Evolutionary conservation across 2,888 invertebrate genomes (phyloP).

Genomic region (Melanargia galathea): DNA sequence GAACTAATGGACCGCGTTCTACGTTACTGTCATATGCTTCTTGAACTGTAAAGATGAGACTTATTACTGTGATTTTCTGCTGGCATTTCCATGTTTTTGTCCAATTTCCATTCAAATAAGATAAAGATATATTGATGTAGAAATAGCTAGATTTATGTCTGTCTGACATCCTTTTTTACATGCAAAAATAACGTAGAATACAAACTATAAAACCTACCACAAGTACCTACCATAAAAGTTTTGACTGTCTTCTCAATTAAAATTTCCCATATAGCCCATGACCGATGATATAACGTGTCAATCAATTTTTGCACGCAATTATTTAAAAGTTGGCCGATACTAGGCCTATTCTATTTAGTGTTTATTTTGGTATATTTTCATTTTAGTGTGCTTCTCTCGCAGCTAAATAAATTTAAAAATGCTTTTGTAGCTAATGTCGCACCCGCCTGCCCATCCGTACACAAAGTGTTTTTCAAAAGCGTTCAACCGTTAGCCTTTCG

Average conservation of each 20-base stretch:
- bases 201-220: no score
- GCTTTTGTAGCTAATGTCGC: constrained; percentile 37
- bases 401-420: constrained; percentile 32
- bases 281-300: background rate
- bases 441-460: constrained; percentile 32
- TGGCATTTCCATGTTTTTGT: background rate
- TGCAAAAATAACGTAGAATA: background rate
- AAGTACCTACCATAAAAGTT: no score
- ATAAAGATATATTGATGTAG: no score
- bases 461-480: constrained; percentile 41
- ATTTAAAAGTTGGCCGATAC: background rate
- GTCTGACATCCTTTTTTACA: background rate
- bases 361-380: constrained; percentile 15
- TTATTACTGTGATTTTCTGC: background rate
- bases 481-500: constrained; percentile 43
- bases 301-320: background rate
- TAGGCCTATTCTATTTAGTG: background rate
- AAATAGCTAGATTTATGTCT: background rate
- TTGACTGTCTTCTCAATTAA: no score
- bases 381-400: constrained; percentile 28
- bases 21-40: constrained; percentile 1
- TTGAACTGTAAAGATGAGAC: background rate
- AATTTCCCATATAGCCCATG: no score
- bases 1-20: constrained; percentile 51
- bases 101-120: no score